A percentile compares a stretch with the other conserved stretches of the same genome.
These are phyloP conservation scores for Philaethria dido DNA, from an alignment of 2,888 invertebrate species.

Conservation along the genomic window DNA sequence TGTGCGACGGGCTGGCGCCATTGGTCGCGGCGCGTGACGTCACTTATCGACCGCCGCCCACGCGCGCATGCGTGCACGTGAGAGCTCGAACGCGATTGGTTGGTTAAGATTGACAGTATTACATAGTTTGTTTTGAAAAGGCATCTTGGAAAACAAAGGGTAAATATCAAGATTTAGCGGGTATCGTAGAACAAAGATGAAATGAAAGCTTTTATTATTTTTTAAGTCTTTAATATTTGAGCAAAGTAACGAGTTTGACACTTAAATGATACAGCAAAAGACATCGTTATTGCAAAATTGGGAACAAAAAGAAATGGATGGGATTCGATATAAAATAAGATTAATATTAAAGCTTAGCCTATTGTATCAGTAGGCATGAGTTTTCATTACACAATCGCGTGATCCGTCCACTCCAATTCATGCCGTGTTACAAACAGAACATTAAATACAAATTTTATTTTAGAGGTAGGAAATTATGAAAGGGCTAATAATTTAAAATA, in stretches of 20 bases:
- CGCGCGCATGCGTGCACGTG: constrained; percentile 71
- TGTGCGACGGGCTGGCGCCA: constrained; percentile 72
- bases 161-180: constrained; percentile 30
- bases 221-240: not conserved
- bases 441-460: constrained; percentile 16
- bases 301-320: not conserved
- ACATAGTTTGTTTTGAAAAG: constrained; percentile 49
- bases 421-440: constrained; percentile 25
- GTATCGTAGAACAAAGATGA: not conserved
- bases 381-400: constrained; percentile 44
- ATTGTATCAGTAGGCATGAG: constrained; percentile 18
- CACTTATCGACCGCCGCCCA: constrained; percentile 78
- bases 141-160: constrained; percentile 41
- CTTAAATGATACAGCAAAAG: not conserved
- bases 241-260: not conserved
- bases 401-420: constrained; percentile 30
- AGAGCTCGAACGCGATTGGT: constrained; percentile 63
- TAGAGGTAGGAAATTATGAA: not conserved
- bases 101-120: constrained; percentile 55
- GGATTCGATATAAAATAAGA: not conserved
- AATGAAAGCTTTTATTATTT: not conserved
- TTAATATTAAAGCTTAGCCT: constrained; percentile 22
- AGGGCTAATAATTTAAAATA: not conserved
- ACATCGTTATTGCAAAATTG: not conserved
- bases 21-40: constrained; percentile 74